Base-by-base conservation (phyloP, 1,140 invertebrate genomes). In the Atopsyche davidsoni region DNA sequence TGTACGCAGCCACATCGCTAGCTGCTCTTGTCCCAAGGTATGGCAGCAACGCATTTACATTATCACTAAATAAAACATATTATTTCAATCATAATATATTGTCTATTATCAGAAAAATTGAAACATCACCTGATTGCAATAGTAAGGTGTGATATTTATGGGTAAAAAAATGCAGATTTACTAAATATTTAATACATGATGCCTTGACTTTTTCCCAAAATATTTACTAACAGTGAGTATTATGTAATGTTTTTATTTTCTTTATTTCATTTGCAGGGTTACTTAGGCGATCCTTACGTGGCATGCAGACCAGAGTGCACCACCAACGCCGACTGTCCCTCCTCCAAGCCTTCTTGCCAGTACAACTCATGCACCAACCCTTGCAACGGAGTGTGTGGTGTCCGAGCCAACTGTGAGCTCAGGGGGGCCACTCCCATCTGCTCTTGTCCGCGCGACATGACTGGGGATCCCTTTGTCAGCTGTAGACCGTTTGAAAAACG, bases 391-490 rank as follows among this genome's bases (percentile, higher is more conserved):
- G 82, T 82, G 10, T 92, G 89, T 61, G 89, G 89, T 23, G 69
- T 85, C 1, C 84, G 86, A 54, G 88, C 90, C 2, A 77, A 89
- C 46, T 92, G 88, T 62, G 77, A 86, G 57, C 75, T 91, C 22
- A 71, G 84, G 6, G 81, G 86, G 0, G 73, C 80, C 53, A 93
- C 81, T 18, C 88, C 83, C 16, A 80, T 92, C 21, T 92, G 89
- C 68, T 87, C 83, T 32, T 93, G 89, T 65, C 89, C 89, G 2
- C 82, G 76, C 60, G 85, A 89, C 62, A 89, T 86, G 82, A 91
- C 87, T 17, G 89, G 89, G 2, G 82, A 92, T 77, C 88, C 89
- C 11, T 92, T 91, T 66, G 73, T 82, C 1, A 77, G 77, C 55
- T 92, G 89, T 67, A 77, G 87, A 58, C 85, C 82, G 41, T 91